Percentiles rank a stretch among this genome's conserved stretches.
These are phyloP conservation scores for Macaca mulatta DNA, from an alignment of 2,113 vertebrate genomes.

Conservation along the genomic window DNA sequence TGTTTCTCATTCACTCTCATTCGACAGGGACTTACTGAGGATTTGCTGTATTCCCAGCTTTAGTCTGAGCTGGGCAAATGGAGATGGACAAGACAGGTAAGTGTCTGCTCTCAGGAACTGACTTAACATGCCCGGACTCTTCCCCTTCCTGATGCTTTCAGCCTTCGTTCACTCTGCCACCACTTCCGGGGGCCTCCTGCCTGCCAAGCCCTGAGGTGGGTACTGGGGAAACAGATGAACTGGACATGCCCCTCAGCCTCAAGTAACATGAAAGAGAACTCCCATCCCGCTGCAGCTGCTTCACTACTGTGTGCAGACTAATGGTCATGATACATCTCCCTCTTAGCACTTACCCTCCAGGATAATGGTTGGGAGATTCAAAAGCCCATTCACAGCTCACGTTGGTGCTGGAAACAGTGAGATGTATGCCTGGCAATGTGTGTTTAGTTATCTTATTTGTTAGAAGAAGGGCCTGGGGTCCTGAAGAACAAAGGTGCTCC, in stretches of 20 bases:
- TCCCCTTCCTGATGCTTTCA: neutral
- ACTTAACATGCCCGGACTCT: rapidly evolving
- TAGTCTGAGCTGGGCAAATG: neutral
- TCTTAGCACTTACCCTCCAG: neutral
- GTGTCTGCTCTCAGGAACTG: neutral
- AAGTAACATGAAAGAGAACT: rapidly evolving
- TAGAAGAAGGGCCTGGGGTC: neutral
- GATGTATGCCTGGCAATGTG: rapidly evolving
- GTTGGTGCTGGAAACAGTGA: neutral
- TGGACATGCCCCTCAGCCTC: neutral
- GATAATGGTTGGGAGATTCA: too few species aligned
- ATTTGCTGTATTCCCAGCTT: neutral
- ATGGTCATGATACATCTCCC: rapidly evolving
- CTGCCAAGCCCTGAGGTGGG: neutral
- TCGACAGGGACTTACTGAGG: neutral
- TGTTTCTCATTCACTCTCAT: neutral
- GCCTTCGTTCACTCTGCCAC: neutral
- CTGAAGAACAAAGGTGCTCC: neutral
- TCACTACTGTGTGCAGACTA: neutral
- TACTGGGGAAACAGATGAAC: neutral
- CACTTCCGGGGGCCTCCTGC: neutral
- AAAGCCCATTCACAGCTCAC: neutral
- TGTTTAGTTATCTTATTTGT: neutral
- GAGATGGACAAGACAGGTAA: neutral
- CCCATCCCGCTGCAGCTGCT: neutral